A percentile compares a stretch with the other conserved stretches of the same genome.
These are phyloP conservation scores for Pollachius pollachius DNA, from an alignment of 2,113 vertebrate species.

Conservation along the genomic window DNA sequence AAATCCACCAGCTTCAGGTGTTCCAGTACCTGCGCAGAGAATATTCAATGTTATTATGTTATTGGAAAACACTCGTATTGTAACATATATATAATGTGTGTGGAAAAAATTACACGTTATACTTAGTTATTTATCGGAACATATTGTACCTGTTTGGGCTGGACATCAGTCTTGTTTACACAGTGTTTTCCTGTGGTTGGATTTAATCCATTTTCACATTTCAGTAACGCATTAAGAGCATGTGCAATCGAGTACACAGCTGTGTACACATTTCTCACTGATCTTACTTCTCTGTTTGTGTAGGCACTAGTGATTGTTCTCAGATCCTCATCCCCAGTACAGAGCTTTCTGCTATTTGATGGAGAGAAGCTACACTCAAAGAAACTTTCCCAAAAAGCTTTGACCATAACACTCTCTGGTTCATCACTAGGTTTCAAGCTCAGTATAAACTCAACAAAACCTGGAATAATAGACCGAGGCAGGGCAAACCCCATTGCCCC, in stretches of 20 bases:
- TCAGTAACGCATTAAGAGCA: constrained; percentile 51
- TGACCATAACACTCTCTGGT: constrained; percentile 36
- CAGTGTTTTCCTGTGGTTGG: constrained; percentile 55
- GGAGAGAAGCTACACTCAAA: constrained; percentile 52
- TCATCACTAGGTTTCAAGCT: constrained; percentile 48
- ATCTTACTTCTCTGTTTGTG: constrained; percentile 54
- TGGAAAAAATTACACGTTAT: too few relatives aligned
- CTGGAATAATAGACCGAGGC: constrained; percentile 41
- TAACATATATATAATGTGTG: too few relatives aligned
- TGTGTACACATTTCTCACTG: constrained; percentile 62
- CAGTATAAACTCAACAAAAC: constrained; percentile 53
- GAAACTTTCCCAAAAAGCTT: constrained; percentile 45
- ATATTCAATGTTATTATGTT: not conserved
- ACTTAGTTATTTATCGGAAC: too few relatives aligned
- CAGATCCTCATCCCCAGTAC: constrained; percentile 58
- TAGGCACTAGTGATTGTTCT: constrained; percentile 47
- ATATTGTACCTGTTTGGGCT: constrained; percentile 39
- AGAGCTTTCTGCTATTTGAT: constrained; percentile 37
- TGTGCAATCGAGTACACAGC: constrained; percentile 57
- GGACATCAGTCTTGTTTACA: constrained; percentile 45
- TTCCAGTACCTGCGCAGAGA: constrained; percentile 57
- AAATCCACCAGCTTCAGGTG: constrained; percentile 64
- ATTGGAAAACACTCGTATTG: too few relatives aligned
- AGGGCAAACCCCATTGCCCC: constrained; percentile 61
- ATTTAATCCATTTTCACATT: constrained; percentile 55